Evolutionary conservation across 2,113 vertebrate species (phyloP).

Genomic region (Eonycteris spelaea): DNA sequence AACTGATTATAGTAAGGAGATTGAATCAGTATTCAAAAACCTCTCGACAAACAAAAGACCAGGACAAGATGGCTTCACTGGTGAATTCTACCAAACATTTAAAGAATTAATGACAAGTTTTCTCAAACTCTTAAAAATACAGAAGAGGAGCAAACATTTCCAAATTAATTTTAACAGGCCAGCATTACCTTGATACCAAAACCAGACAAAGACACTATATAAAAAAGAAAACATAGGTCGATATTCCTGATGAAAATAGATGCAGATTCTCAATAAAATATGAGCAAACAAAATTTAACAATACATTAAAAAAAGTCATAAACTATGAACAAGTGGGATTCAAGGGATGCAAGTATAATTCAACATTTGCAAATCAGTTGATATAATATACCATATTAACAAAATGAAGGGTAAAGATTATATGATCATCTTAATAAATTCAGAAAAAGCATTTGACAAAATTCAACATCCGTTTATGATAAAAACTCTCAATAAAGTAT

Average conservation of each 20-base stretch:
- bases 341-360: not conserved
- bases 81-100: not conserved
- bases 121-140: not conserved
- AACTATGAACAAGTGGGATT: not conserved
- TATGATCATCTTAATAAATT: not conserved
- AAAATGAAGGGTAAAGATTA: not conserved
- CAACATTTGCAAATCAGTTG: not conserved
- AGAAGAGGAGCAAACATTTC: not conserved
- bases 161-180: not conserved
- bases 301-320: too few species aligned
- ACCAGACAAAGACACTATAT: not conserved
- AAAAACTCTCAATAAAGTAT: too few species aligned
- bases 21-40: not conserved
- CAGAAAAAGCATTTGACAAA: too few species aligned
- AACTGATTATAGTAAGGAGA: not conserved
- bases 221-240: not conserved
- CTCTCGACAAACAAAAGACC: not conserved
- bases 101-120: not conserved
- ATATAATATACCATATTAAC: not conserved
- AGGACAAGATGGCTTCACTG: not conserved
- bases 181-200: not conserved
- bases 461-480: too few species aligned
- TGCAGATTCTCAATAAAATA: not conserved
- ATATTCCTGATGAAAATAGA: not conserved
- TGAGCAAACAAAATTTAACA: too few species aligned